A percentile compares a stretch with the other conserved stretches of the same genome.
phyloP scores from a whole-genome alignment of 2,888 invertebrate genomes.

The Lasioglossum pauxillum region DNA sequence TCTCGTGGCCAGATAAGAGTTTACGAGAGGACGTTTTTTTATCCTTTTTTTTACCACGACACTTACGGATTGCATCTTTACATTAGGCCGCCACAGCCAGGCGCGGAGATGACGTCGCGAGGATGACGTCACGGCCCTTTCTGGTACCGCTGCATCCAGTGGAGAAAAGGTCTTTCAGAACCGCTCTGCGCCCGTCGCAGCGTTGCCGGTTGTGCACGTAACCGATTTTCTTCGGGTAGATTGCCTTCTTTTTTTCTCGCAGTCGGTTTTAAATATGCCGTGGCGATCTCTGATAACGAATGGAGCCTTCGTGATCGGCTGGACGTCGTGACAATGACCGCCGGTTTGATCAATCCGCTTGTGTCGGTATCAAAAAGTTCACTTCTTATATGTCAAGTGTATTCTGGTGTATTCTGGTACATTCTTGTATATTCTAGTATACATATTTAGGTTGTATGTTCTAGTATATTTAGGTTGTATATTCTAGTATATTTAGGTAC shows the following conservation, averaged over 20 bases:
- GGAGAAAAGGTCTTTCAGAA: too few relatives aligned
- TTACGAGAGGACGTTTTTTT: conserved; percentile 39
- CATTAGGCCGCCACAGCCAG: conserved; percentile 32
- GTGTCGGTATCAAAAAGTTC: too few relatives aligned
- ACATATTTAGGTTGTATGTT: too few relatives aligned
- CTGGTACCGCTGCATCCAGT: conserved; percentile 49
- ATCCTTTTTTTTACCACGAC: conserved; percentile 44
- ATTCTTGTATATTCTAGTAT: too few relatives aligned
- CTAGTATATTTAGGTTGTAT: too few relatives aligned
- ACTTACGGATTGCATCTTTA: conserved; percentile 63
- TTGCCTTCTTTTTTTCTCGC: conserved; percentile 16
- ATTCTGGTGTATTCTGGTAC: too few relatives aligned
- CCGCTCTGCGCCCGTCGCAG: background rate
- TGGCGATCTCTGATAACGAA: too few relatives aligned
- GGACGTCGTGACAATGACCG: too few relatives aligned
- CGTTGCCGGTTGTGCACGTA: conserved; percentile 39
- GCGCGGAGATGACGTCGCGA: conserved; percentile 59
- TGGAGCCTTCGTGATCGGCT: too few relatives aligned
- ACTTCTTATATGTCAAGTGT: too few relatives aligned
- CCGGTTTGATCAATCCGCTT: too few relatives aligned
- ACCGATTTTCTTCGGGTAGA: conserved; percentile 22
- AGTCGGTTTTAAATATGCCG: background rate
- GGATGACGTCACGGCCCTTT: conserved; percentile 72
- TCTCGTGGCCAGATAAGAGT: conserved; percentile 67
- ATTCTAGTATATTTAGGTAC: too few relatives aligned